Evolutionary conservation across 2,888 invertebrate genomes (phyloP).

Genomic region (Linhomoeus sp.): DNA sequence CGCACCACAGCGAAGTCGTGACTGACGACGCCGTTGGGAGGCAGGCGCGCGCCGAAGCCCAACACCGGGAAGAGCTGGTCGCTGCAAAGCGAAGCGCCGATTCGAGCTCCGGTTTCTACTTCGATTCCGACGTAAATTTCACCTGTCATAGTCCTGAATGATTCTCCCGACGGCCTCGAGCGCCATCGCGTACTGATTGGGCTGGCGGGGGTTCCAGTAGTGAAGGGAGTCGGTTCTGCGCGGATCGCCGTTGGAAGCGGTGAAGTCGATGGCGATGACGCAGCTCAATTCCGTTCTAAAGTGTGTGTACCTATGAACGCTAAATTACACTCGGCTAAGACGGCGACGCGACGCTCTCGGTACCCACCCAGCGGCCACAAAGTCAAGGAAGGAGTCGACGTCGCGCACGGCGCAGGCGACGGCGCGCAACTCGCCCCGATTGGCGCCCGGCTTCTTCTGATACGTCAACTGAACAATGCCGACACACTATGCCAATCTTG

Average conservation of each 20-base stretch:
- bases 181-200: constrained; percentile 32
- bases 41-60: constrained; percentile 33
- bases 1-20: constrained; percentile 28
- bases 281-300: constrained; percentile 28
- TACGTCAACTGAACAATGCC: too few relatives aligned
- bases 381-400: constrained; percentile 36
- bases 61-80: constrained; percentile 36
- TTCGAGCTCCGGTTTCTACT: background rate
- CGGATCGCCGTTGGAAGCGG: constrained; percentile 31
- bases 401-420: constrained; percentile 13
- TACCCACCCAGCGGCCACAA: constrained; percentile 34
- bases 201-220: constrained; percentile 26
- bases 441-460: too few relatives aligned
- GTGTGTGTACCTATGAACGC: too few relatives aligned
- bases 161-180: constrained; percentile 33
- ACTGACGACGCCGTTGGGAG: constrained; percentile 32
- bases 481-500: too few relatives aligned
- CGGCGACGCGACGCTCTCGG: too few relatives aligned
- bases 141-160: constrained; percentile 33
- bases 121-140: constrained; percentile 2
- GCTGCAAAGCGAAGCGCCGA: constrained; percentile 15
- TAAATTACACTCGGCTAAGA: too few relatives aligned
- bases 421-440: too few relatives aligned
- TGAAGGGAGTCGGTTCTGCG: constrained; percentile 21
- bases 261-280: constrained; percentile 32